Percentiles rank a stretch among this genome's conserved stretches.
These are phyloP conservation scores for Natator depressus DNA, from an alignment of 2,113 vertebrate species.

Conservation along the genomic window DNA sequence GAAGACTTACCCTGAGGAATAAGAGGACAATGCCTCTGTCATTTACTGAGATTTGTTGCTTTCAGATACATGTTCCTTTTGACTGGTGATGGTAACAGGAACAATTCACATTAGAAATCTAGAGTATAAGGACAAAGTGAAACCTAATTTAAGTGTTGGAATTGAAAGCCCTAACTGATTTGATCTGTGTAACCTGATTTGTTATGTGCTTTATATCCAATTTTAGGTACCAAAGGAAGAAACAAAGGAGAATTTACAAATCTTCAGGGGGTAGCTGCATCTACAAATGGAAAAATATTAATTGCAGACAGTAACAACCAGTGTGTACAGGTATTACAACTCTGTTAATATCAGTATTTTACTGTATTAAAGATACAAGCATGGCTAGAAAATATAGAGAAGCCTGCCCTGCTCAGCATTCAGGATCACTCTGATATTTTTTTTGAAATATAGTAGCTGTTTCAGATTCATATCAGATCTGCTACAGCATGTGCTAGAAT, in stretches of 20 bases:
- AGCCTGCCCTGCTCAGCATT: not conserved
- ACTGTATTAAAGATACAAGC: not conserved
- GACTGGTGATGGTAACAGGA: not conserved
- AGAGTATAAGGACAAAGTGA: constrained; percentile 7
- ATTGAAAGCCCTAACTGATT: constrained; percentile 8
- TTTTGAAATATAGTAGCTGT: not conserved
- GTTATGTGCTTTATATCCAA: constrained; percentile 37
- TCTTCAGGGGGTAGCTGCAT: constrained; percentile 95
- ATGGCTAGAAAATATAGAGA: not conserved
- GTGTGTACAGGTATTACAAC: constrained; percentile 93
- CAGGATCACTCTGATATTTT: not conserved
- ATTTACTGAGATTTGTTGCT: not conserved
- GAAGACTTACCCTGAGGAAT: not conserved
- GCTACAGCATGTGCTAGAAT: not conserved
- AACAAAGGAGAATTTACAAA: constrained; percentile 99
- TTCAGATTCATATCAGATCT: not conserved
- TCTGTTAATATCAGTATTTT: not conserved
- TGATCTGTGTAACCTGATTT: constrained; percentile 35
- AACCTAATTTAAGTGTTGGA: not conserved
- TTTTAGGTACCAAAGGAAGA: constrained; percentile 95
- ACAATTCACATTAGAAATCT: not conserved
- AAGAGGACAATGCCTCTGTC: not conserved
- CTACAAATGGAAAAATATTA: constrained; percentile 90
- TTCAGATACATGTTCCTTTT: not conserved
- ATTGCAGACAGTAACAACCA: constrained; percentile 99